Percentiles rank a stretch among this genome's conserved stretches.
phyloP scores from a whole-genome alignment of 2,113 vertebrate genomes.

The Rhea americana region DNA sequence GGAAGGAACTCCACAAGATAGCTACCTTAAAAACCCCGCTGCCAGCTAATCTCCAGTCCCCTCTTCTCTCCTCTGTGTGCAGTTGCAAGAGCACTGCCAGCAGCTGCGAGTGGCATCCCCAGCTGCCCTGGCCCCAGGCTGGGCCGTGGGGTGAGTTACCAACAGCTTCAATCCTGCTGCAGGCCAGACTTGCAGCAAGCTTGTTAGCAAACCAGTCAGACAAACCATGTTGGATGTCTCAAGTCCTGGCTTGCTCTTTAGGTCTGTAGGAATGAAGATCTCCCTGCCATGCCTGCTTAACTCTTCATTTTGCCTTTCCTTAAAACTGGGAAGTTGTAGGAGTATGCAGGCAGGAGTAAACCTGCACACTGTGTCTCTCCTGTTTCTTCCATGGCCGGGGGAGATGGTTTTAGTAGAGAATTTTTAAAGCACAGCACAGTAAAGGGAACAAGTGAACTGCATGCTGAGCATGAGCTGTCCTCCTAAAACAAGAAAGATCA shows the following conservation, averaged over 20 bases:
- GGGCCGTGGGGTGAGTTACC: neutral
- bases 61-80: neutral
- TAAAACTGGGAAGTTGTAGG: neutral
- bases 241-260: neutral
- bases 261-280: slow-evolving; percentile 40
- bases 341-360: too few species aligned
- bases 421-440: neutral
- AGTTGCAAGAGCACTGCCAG: neutral
- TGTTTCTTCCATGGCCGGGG: neutral
- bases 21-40: neutral
- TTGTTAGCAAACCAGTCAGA: slow-evolving; percentile 45
- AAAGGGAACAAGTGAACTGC: neutral
- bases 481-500: neutral
- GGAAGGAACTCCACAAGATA: neutral
- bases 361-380: neutral
- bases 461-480: neutral
- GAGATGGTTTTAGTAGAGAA: neutral
- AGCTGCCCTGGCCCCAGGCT: neutral
- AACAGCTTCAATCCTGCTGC: fast-evolving
- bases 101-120: neutral
- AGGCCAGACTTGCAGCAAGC: neutral
- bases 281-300: neutral
- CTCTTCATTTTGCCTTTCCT: slow-evolving; percentile 16
- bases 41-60: neutral
- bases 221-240: neutral